Base-by-base conservation (phyloP, 1,140 invertebrate species). In the Caenorhabditis brenneri region DNA sequence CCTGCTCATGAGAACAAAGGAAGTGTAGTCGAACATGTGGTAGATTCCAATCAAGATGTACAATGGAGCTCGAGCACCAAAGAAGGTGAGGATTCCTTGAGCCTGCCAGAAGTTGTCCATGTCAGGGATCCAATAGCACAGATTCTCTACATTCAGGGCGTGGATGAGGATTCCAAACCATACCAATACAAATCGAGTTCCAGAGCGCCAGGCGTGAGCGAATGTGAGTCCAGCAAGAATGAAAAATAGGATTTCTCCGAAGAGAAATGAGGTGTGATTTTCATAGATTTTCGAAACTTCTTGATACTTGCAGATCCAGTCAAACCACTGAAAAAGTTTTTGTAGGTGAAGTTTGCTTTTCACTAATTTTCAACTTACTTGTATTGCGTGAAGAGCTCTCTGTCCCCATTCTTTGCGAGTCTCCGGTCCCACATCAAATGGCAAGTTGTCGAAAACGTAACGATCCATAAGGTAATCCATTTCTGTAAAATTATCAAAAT, bases 231-330 rank as follows among this genome's bases (percentile, higher is more conserved):
- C 65, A 42, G 88, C 87, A 58, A 91, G 83, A 51, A 91, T 78
- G 85, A 91, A 91, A 81, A 90, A 90, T 24, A 89, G 60, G 27
- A 91, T 46, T 86, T 92, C 92, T 79, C 86, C 88, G 27, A 87
- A 88, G 7, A 92, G 87, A 80, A 90, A 92, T 16, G 88, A 89
- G 12, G 88, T 88, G 87, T 92, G 91, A 49, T 91, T 89, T 65
- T 91, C 90, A 46, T 86, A 88, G 31, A 92, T 91, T 24, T 92
- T 91, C 22, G 80, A 27, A 1, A 91, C 88, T 84, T 91, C 87
- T 65, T 92, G 89, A 49, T 90, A 90, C 49, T 89, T 88, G 55
- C 92, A 90, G 86, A 91, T 90, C 92, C 92, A 92, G 80, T 91
- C 90, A 55, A 90, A 81, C 55, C 88, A 86, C 92, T 92, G 83